Percentiles rank a stretch among this genome's conserved stretches.
Evolutionary conservation across 2,113 vertebrate species (phyloP).

Genomic region (Pteropus alecto): DNA sequence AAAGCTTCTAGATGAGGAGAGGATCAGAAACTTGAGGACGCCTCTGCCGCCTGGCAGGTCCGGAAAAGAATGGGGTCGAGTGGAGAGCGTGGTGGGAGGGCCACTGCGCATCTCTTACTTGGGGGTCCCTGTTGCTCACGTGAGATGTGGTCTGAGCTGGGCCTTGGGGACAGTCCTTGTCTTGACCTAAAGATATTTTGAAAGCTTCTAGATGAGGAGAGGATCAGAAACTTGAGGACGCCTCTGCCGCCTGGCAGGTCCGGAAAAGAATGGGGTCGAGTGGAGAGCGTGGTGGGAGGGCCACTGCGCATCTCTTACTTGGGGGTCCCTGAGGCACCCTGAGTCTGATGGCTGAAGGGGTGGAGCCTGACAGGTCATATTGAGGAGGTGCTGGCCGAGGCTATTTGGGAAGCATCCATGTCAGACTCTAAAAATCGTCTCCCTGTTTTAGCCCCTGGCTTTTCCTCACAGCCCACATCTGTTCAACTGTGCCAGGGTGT

Average conservation of each 20-base stretch:
- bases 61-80: not conserved
- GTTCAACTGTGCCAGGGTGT: not conserved
- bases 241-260: not conserved
- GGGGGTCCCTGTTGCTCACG: not conserved
- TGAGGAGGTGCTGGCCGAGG: too few relatives aligned
- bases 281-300: too few relatives aligned
- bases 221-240: not conserved
- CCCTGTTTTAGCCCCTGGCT: not conserved
- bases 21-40: not conserved
- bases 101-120: not conserved
- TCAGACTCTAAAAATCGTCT: not conserved
- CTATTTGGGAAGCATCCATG: too few relatives aligned
- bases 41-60: not conserved
- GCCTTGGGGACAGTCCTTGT: not conserved
- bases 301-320: not conserved
- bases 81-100: too few relatives aligned
- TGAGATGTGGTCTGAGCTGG: not conserved
- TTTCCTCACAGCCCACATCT: not conserved
- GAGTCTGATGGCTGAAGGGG: not conserved
- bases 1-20: not conserved
- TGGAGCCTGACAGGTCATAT: not conserved
- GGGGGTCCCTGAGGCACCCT: not conserved
- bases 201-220: not conserved
- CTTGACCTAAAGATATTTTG: not conserved
- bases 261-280: not conserved